phyloP scores from a whole-genome alignment of 2,888 invertebrate species.

The Iphiclides podalirius region DNA sequence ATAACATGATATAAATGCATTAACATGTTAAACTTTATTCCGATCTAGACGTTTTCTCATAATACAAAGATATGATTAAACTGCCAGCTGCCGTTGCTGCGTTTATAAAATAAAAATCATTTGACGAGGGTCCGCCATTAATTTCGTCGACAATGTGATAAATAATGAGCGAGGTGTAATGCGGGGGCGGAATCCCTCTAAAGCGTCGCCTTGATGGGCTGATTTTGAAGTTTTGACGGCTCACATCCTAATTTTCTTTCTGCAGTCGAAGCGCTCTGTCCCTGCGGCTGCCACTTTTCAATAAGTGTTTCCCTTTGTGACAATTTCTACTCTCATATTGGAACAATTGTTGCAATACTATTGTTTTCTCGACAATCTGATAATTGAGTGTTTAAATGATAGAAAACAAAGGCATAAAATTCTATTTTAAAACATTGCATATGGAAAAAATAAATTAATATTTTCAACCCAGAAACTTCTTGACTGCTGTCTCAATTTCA shows the following conservation, averaged over 20 bases:
- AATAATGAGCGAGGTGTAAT: constrained; percentile 78
- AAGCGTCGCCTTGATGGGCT: constrained; percentile 59
- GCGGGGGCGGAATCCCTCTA: constrained; percentile 61
- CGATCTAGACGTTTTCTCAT: constrained; percentile 31
- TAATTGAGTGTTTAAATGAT: too few relatives aligned
- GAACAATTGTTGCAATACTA: constrained; percentile 24
- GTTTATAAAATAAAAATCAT: constrained; percentile 76
- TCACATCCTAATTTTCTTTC: constrained; percentile 76
- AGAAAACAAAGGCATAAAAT: too few relatives aligned
- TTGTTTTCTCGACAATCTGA: too few relatives aligned
- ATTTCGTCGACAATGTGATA: constrained; percentile 78
- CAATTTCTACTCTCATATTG: constrained; percentile 56
- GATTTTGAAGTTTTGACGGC: constrained; percentile 76
- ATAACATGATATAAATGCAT: too few relatives aligned
- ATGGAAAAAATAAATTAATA: too few relatives aligned
- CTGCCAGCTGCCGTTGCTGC: constrained; percentile 71
- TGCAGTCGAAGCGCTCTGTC: constrained; percentile 46
- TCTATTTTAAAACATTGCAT: too few relatives aligned
- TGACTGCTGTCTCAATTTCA: too few relatives aligned
- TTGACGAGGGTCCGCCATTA: constrained; percentile 78
- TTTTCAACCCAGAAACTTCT: too few relatives aligned
- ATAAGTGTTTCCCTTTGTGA: constrained; percentile 59
- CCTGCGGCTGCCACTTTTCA: constrained; percentile 63
- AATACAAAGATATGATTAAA: constrained; percentile 74
- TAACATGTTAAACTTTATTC: neutral